Evolutionary conservation across 2,797 vertebrate species (phyloP).

Genomic region (Gephyroberyx darwinii): DNA sequence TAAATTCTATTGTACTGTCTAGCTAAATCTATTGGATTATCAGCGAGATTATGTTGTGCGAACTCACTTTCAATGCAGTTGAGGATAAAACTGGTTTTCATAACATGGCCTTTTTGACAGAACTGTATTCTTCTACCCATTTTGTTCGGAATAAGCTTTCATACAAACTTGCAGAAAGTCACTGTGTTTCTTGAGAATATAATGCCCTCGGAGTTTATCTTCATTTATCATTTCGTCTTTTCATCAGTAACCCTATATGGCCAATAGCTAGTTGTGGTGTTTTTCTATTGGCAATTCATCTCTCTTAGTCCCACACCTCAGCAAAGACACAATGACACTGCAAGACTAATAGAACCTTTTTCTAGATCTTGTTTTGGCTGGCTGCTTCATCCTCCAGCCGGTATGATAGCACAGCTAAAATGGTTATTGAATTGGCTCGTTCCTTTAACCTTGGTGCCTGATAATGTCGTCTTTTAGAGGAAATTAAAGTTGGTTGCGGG

Average conservation of each 20-base stretch:
- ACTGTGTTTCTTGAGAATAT: not conserved
- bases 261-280: constrained; percentile 21
- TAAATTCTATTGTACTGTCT: constrained; percentile 19
- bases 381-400: constrained; percentile 69
- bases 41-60: not conserved
- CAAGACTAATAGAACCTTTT: constrained; percentile 63
- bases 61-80: too few species aligned
- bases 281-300: constrained; percentile 36
- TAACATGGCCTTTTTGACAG: not conserved
- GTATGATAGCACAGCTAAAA: constrained; percentile 68
- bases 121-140: constrained; percentile 3
- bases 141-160: constrained; percentile 1
- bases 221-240: constrained; percentile 17
- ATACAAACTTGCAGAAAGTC: not conserved
- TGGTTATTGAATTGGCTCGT: constrained; percentile 75
- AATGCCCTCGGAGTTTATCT: not conserved
- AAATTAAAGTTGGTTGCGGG: constrained; percentile 79
- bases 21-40: constrained; percentile 9
- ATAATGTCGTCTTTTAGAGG: constrained; percentile 81
- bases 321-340: constrained; percentile 64
- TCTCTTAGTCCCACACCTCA: constrained; percentile 42
- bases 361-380: constrained; percentile 68
- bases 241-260: constrained; percentile 16
- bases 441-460: constrained; percentile 79
- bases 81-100: not conserved